A percentile compares a stretch with the other conserved stretches of the same genome.
Evolutionary conservation across 2,113 vertebrate species (phyloP).

Genomic region (Condylura cristata): DNA sequence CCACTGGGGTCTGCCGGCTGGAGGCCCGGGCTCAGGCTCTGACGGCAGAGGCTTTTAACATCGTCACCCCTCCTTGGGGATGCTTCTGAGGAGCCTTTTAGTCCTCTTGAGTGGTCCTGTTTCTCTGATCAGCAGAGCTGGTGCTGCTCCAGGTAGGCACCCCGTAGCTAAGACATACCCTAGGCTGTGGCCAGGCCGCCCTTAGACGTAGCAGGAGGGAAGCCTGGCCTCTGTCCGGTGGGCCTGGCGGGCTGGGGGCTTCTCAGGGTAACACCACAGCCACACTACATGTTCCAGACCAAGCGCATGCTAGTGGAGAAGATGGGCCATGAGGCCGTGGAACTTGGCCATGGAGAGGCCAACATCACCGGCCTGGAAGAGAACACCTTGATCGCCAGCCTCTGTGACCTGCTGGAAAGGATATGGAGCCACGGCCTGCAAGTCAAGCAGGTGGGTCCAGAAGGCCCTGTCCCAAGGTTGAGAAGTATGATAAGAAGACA

Average conservation of each 20-base stretch:
- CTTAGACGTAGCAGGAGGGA: not conserved
- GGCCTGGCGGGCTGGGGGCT: not conserved
- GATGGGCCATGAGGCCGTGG: constrained; percentile 96
- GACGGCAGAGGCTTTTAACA: too few species aligned
- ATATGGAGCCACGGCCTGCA: constrained; percentile 98
- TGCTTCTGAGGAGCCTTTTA: not conserved
- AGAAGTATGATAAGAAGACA: not conserved
- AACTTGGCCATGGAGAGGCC: constrained; percentile 95
- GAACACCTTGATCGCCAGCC: constrained; percentile 95
- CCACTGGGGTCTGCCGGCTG: not conserved
- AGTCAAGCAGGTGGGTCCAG: constrained; percentile 91
- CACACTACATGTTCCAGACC: constrained; percentile 86
- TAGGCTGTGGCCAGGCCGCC: not conserved
- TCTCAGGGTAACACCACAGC: not conserved
- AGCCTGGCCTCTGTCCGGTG: not conserved
- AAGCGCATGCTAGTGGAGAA: constrained; percentile 98
- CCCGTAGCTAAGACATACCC: not conserved
- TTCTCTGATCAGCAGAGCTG: not conserved
- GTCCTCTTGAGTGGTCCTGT: not conserved
- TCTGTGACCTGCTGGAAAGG: constrained; percentile 97
- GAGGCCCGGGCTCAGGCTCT: not conserved
- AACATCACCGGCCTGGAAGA: constrained; percentile 96
- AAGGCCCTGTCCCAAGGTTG: not conserved
- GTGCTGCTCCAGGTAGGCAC: not conserved
- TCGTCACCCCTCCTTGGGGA: not conserved